Percentiles rank a stretch among this genome's conserved stretches.
These are phyloP conservation scores for Shinisaurus crocodilurus DNA, from an alignment of 2,113 vertebrate species.

Conservation along the genomic window DNA sequence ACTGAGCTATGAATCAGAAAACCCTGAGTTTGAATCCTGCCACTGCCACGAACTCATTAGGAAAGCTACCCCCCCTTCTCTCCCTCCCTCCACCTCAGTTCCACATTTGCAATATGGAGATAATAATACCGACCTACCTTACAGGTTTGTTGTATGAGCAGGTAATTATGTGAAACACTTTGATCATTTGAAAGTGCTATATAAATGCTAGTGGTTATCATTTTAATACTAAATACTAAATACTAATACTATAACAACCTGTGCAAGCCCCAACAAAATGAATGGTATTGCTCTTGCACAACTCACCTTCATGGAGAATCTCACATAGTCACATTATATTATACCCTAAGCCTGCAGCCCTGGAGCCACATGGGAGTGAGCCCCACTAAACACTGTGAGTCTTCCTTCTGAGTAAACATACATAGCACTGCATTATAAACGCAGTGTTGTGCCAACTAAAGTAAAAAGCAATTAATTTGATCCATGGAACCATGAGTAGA, in stretches of 20 bases:
- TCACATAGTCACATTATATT: too few species aligned
- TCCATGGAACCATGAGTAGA: background rate
- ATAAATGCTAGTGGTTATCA: background rate
- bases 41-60: background rate
- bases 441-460: slow-evolving; percentile 59
- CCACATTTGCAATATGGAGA: background rate
- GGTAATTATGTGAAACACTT: too few species aligned
- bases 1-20: background rate
- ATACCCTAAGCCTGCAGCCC: background rate
- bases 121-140: background rate
- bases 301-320: too few species aligned
- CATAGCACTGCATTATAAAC: background rate
- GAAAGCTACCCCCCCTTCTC: background rate
- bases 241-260: too few species aligned
- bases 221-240: too few species aligned
- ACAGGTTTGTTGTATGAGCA: too few species aligned
- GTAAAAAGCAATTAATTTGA: background rate
- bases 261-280: background rate
- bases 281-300: background rate
- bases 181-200: background rate
- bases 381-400: background rate
- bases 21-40: background rate
- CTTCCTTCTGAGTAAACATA: background rate
- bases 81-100: background rate
- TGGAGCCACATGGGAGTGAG: background rate